These are phyloP conservation scores for Beris morrisii DNA, from an alignment of 2,888 invertebrate genomes.

Conservation along the genomic window DNA sequence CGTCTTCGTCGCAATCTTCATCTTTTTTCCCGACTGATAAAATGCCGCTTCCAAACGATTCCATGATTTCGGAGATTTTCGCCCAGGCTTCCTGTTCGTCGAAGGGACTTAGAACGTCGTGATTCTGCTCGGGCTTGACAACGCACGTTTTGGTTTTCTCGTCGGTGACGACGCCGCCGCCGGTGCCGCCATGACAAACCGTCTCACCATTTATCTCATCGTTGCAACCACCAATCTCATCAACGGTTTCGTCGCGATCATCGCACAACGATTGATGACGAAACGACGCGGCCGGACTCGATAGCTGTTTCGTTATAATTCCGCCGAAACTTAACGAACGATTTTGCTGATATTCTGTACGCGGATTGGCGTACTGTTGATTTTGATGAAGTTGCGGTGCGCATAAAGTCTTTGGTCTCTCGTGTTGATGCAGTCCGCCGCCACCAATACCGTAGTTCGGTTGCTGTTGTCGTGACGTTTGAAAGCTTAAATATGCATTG, in stretches of 20 bases:
- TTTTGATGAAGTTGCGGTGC: constrained; percentile 7
- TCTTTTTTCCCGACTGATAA: constrained; percentile 60
- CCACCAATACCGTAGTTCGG: constrained; percentile 68
- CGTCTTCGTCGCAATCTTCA: background rate
- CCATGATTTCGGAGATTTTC: constrained; percentile 94
- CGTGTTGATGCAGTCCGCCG: constrained; percentile 51
- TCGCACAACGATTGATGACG: constrained; percentile 40
- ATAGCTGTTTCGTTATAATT: background rate
- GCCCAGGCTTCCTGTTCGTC: constrained; percentile 94
- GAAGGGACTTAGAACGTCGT: constrained; percentile 78
- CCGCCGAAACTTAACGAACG: constrained; percentile 30
- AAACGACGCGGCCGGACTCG: background rate
- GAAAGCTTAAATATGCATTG: constrained; percentile 54
- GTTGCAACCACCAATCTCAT: background rate
- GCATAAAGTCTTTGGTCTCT: constrained; percentile 28
- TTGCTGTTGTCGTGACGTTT: constrained; percentile 47
- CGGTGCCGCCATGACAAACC: background rate
- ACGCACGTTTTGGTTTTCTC: background rate
- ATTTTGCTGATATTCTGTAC: constrained; percentile 21
- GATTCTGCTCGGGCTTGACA: constrained; percentile 46
- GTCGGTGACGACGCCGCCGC: background rate
- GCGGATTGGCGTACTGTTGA: background rate
- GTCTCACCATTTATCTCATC: background rate
- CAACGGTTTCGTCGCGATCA: background rate
- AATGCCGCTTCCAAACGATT: constrained; percentile 85